Evolutionary conservation across 2,888 invertebrate species (phyloP).

Genomic region (Napeogenes sylphis): DNA sequence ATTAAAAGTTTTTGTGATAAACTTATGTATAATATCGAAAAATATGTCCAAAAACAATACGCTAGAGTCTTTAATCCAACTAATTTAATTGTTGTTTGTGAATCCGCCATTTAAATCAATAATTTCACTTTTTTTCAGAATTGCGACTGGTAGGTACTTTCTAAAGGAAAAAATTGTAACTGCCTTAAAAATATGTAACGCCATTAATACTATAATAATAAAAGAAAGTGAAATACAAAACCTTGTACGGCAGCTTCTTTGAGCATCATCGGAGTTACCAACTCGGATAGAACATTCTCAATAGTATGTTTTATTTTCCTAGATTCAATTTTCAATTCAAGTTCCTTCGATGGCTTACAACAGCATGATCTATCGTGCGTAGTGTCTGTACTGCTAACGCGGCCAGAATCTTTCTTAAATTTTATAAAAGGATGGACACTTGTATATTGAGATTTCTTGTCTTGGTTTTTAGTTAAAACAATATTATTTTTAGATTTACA

Average conservation of each 20-base stretch:
- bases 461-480: neutral
- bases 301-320: slow-evolving; percentile 22
- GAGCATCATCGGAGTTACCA: slow-evolving; percentile 40
- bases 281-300: slow-evolving; percentile 39
- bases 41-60: no score
- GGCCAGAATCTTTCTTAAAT: slow-evolving; percentile 10
- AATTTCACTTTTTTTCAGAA: no score
- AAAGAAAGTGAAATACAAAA: slow-evolving; percentile 9
- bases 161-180: no score
- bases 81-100: no score
- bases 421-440: neutral
- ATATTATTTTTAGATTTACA: neutral
- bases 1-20: no score
- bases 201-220: neutral
- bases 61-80: no score
- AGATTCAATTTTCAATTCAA: slow-evolving; percentile 2
- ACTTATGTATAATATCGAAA: no score
- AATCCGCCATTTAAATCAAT: no score
- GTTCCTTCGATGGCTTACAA: slow-evolving; percentile 29
- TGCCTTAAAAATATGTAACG: neutral
- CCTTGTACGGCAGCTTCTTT: slow-evolving; percentile 40
- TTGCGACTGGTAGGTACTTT: no score
- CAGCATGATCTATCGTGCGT: slow-evolving; percentile 50
- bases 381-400: slow-evolving; percentile 43
- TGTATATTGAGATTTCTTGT: neutral